Evolutionary conservation across 2,797 vertebrate genomes (phyloP).

Genomic region (Peromyscus aztecus): DNA sequence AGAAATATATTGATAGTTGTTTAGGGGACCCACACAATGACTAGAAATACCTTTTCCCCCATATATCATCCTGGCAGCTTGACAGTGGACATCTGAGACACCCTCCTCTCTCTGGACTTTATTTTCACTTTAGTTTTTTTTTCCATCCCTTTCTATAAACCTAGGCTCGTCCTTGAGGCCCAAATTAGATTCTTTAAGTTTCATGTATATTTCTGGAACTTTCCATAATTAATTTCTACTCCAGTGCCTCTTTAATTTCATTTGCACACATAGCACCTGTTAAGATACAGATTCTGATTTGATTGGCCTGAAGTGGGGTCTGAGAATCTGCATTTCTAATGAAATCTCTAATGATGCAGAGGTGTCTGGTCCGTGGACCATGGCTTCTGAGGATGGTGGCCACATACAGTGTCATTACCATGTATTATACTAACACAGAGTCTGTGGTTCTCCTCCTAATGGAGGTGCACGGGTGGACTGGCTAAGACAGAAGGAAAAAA

Average conservation of each 20-base stretch:
- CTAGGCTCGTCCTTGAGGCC: neutral
- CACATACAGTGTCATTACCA: neutral
- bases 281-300: neutral
- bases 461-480: accelerated
- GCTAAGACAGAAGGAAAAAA: conserved; percentile 31
- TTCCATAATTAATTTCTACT: neutral
- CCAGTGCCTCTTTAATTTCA: neutral
- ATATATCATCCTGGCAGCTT: neutral
- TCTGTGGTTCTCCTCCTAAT: neutral
- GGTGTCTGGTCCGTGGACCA: neutral
- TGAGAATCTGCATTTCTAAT: neutral
- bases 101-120: neutral
- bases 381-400: neutral
- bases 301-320: neutral
- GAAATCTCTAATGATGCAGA: neutral
- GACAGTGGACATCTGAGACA: neutral
- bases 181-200: neutral
- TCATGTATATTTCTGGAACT: neutral
- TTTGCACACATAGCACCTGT: neutral
- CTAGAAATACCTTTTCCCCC: neutral
- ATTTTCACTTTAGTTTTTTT: neutral
- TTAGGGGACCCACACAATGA: neutral
- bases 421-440: neutral
- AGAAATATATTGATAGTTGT: neutral
- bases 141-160: neutral